A percentile compares a stretch with the other conserved stretches of the same genome.
Evolutionary conservation across 2,113 vertebrate genomes (phyloP).

Genomic region (Puntigrus tetrazona): DNA sequence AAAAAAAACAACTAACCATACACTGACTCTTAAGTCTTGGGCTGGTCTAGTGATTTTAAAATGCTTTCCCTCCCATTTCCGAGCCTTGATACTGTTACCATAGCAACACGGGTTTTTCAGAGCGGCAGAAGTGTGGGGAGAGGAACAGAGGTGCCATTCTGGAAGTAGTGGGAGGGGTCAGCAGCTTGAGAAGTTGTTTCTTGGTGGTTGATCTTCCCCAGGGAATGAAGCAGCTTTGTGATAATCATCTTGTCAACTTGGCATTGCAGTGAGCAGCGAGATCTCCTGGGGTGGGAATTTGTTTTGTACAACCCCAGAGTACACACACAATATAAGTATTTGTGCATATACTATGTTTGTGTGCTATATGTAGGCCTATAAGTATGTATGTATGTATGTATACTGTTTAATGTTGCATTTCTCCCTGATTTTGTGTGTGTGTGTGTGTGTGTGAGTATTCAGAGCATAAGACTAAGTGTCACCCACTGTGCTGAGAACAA

Average conservation of each 20-base stretch:
- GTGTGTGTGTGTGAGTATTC: slow-evolving; percentile 10
- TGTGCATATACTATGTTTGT: neutral
- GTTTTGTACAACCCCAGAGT: neutral
- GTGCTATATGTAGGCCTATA: too few relatives aligned
- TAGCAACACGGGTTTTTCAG: slow-evolving; percentile 26
- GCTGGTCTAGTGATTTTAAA: slow-evolving; percentile 15
- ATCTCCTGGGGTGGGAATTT: neutral
- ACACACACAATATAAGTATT: neutral
- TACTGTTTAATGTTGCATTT: neutral
- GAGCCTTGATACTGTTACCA: slow-evolving; percentile 48
- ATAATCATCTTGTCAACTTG: slow-evolving; percentile 54
- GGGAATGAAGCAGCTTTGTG: slow-evolving; percentile 46
- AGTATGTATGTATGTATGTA: too few relatives aligned
- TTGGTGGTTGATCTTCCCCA: neutral
- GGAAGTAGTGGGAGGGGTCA: slow-evolving; percentile 5
- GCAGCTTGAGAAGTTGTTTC: slow-evolving; percentile 24
- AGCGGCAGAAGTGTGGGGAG: neutral
- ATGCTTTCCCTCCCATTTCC: neutral
- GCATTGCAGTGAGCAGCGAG: slow-evolving; percentile 34
- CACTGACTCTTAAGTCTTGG: neutral
- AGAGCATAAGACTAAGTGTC: slow-evolving; percentile 16
- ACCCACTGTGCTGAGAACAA: neutral
- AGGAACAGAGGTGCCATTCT: slow-evolving; percentile 5
- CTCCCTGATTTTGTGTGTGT: neutral
- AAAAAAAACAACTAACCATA: neutral